Percentiles rank a stretch among this genome's conserved stretches.
Conservation (phyloP, 2,888 invertebrate species). For the Melieria picta region DNA sequence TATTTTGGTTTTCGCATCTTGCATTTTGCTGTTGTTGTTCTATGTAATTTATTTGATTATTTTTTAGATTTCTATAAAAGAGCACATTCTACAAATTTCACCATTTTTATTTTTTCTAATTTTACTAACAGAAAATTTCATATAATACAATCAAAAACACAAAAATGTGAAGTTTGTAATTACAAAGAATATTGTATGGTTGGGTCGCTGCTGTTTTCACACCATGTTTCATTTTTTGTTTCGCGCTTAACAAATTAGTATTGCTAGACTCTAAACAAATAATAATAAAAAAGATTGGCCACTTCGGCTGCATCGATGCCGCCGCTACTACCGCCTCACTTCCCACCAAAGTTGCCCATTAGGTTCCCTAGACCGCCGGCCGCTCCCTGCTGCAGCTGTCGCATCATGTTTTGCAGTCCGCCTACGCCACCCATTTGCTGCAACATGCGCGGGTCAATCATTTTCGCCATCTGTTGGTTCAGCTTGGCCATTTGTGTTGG, state of each 20-base stretch:
- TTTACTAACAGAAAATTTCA: constrained; percentile 14
- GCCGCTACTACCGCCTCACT: constrained; percentile 48
- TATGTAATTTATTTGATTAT: neutral
- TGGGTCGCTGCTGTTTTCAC: neutral
- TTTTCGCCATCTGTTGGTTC: constrained; percentile 99
- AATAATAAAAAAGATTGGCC: neutral
- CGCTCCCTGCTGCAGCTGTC: constrained; percentile 75
- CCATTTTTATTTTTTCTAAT: constrained; percentile 14
- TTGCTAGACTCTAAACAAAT: constrained; percentile 23
- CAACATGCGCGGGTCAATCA: constrained; percentile 99
- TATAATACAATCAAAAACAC: neutral
- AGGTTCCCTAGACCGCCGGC: constrained; percentile 72
- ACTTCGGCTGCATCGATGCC: neutral
- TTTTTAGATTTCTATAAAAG: constrained; percentile 15
- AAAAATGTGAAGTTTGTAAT: no score
- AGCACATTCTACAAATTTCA: neutral
- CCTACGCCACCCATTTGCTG: constrained; percentile 98
- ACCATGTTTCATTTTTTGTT: constrained; percentile 2
- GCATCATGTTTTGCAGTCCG: constrained; percentile 97
- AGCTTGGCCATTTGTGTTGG: constrained; percentile 98
- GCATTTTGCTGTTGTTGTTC: no score
- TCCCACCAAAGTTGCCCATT: constrained; percentile 70
- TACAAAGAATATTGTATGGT: neutral
- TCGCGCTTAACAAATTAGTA: constrained; percentile 27
- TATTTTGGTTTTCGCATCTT: no score